Base-by-base conservation (phyloP, 1,140 invertebrate species). In the Eueides isabella region DNA sequence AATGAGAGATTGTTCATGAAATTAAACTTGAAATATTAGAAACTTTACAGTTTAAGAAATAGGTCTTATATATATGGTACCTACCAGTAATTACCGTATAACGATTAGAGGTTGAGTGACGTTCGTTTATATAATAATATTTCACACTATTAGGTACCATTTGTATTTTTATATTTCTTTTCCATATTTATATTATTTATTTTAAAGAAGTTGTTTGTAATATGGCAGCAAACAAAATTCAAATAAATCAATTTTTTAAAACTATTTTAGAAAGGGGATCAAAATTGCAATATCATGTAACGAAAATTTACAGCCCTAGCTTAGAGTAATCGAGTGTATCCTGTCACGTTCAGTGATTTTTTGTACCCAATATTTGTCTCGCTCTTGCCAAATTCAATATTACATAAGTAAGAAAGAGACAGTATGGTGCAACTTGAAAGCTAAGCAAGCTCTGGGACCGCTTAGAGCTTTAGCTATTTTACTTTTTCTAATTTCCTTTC, bases 321-420 rank as follows among this genome's bases (percentile, higher is more conserved):
- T 55, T 23, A 55, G 48, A 55, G 48, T 55, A 55, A 55, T 26
- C 48, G 48, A 55, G 48, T 55, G 48, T 55, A 55, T 55, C 48
- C 48, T 55, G 48, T 55, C 48, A 26, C 48, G n/a, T 55, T 55
- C 48, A 55, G 48, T 48, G 48, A n/a, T 55, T 55, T 55, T 55
- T 55, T 55, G 48, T 55, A 12, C 48, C 23, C 23, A 11, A 55
- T 55, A 55, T 55, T 55, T 55, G 23, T 26, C 48, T 55, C 48
- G 12, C 19, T 55, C 48, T 55, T 23, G 2, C 48, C 9, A 9
- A 3, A 14, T 23, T 9, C 7, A 26, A 55, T 12, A 12, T 55
- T 55, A 1, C 26, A 26, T 12, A 5, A 26, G 23, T 55, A 19
- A 26, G 3, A 55, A 23, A 11, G 48, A 12, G 48, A 55, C 26